Conservation (phyloP, 2,888 invertebrate species). For the Galerucella calmariensis region DNA sequence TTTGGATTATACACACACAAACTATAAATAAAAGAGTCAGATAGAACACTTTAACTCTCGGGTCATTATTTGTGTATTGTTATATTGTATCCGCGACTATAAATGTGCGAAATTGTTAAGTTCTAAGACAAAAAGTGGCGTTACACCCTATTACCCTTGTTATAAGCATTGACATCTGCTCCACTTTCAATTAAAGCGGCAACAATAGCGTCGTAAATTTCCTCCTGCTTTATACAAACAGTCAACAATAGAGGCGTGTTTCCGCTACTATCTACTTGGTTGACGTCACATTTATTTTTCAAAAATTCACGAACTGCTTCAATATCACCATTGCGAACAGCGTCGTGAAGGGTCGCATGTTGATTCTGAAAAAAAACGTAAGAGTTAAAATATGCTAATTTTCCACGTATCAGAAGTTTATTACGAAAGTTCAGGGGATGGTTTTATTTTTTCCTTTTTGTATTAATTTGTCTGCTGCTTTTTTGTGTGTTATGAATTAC, state of each 20-base stretch:
- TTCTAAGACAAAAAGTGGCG: constrained; percentile 13
- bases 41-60: too few relatives aligned
- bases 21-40: too few relatives aligned
- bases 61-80: not conserved
- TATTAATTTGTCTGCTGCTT: too few relatives aligned
- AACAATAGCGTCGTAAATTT: constrained; percentile 59
- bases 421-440: too few relatives aligned
- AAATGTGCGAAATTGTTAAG: constrained; percentile 10
- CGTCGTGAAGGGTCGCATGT: constrained; percentile 57
- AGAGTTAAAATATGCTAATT: too few relatives aligned
- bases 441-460: too few relatives aligned
- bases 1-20: too few relatives aligned
- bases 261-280: constrained; percentile 59
- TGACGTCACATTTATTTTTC: constrained; percentile 57
- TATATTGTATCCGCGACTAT: not conserved
- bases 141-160: constrained; percentile 43
- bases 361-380: constrained; percentile 3
- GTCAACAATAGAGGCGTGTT: constrained; percentile 63
- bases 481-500: too few relatives aligned
- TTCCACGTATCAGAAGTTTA: too few relatives aligned
- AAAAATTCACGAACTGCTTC: constrained; percentile 59
- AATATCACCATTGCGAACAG: constrained; percentile 60
- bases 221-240: constrained; percentile 56
- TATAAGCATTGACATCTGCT: constrained; percentile 54
- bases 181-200: constrained; percentile 57